A percentile compares a stretch with the other conserved stretches of the same genome.
These are phyloP conservation scores for Oncorhynchus nerka DNA, from an alignment of 2,113 vertebrate species.

Conservation along the genomic window DNA sequence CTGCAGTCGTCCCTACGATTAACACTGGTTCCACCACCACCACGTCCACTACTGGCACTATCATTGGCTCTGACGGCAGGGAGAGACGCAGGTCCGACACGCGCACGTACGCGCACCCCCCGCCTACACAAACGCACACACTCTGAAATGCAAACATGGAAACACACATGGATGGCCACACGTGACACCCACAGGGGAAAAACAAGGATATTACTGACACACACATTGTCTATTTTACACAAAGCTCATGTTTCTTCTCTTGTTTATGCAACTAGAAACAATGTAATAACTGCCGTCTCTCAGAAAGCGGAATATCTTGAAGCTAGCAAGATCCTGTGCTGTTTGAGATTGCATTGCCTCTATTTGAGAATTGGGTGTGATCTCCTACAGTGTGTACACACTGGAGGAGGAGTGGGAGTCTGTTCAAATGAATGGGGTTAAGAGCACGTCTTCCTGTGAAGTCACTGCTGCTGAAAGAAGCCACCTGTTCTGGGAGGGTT, in stretches of 20 bases:
- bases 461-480: slow-evolving; percentile 53
- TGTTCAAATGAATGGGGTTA: slow-evolving; percentile 31
- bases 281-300: background rate
- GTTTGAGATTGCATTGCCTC: slow-evolving; percentile 27
- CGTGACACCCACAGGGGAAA: no score
- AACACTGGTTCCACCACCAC: slow-evolving; percentile 88
- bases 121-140: background rate
- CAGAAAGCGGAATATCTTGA: background rate
- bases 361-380: slow-evolving; percentile 33
- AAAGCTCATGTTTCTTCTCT: background rate
- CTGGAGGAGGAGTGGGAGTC: background rate
- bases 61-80: slow-evolving; percentile 87
- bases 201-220: background rate
- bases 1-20: slow-evolving; percentile 92
- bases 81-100: slow-evolving; percentile 89
- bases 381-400: slow-evolving; percentile 6
- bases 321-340: background rate
- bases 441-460: slow-evolving; percentile 39
- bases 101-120: background rate
- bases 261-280: background rate
- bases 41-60: slow-evolving; percentile 84
- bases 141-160: background rate
- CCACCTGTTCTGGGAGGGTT: slow-evolving; percentile 58
- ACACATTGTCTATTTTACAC: background rate
- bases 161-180: no score